These are phyloP conservation scores for Hepsetus odoe DNA, from an alignment of 2,113 vertebrate genomes.

Conservation along the genomic window DNA sequence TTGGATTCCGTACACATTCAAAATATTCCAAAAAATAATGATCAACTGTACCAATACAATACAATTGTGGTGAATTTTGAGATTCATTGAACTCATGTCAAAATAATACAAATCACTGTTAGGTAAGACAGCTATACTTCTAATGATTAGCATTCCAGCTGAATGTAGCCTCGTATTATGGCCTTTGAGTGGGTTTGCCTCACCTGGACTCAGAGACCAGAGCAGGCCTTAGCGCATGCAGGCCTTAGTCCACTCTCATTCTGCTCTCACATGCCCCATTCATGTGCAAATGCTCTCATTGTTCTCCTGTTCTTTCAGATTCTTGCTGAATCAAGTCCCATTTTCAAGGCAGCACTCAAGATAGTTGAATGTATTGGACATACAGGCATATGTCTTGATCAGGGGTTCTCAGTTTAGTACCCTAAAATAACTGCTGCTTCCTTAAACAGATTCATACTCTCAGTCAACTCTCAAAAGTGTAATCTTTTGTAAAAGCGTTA, in stretches of 20 bases:
- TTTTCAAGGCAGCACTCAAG: constrained; percentile 62
- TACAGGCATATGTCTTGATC: not conserved
- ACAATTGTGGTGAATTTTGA: not conserved
- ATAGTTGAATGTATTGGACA: constrained; percentile 62
- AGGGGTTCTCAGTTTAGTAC: not conserved
- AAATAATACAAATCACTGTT: not conserved
- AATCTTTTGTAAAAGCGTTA: too few species aligned
- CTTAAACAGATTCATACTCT: not conserved
- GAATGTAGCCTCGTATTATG: constrained; percentile 66
- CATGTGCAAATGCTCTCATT: constrained; percentile 78
- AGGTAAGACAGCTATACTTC: not conserved
- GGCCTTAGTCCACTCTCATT: constrained; percentile 73
- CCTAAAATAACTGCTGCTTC: not conserved
- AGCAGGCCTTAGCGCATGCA: constrained; percentile 58
- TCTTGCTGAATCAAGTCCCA: constrained; percentile 74
- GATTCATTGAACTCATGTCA: not conserved
- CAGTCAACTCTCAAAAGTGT: too few species aligned
- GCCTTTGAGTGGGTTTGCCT: constrained; percentile 74
- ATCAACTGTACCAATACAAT: not conserved
- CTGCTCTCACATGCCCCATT: constrained; percentile 76
- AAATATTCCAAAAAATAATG: not conserved
- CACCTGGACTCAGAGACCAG: constrained; percentile 73
- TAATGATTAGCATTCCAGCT: constrained; percentile 66
- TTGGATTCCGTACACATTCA: too few species aligned
- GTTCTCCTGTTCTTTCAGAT: constrained; percentile 68